phyloP scores from a whole-genome alignment of 2,888 invertebrate species.

The Troides aeacus region DNA sequence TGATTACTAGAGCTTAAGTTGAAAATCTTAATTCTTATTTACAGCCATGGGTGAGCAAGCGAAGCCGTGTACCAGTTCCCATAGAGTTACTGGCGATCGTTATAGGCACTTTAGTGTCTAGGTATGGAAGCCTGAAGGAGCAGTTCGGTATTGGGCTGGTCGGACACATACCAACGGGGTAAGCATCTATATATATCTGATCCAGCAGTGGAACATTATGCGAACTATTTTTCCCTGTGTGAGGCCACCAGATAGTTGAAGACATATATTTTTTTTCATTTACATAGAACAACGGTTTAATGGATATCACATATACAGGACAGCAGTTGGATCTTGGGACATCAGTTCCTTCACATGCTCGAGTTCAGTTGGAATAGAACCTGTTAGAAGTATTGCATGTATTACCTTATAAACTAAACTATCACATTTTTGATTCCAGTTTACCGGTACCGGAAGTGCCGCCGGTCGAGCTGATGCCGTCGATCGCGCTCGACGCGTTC shows the following conservation, averaged over 20 bases:
- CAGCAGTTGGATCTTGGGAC: no score
- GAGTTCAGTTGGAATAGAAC: no score
- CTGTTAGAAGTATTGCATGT: no score
- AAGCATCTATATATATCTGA: slow-evolving; percentile 44
- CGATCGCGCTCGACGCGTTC: slow-evolving; percentile 82
- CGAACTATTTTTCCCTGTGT: no score
- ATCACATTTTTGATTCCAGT: slow-evolving; percentile 57
- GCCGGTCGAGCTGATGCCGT: slow-evolving; percentile 79
- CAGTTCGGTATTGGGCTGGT: slow-evolving; percentile 83
- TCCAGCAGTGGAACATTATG: no score
- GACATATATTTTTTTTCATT: no score
- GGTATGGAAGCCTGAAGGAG: slow-evolving; percentile 78
- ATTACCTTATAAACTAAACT: no score
- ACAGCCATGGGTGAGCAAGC: slow-evolving; percentile 84
- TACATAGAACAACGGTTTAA: no score
- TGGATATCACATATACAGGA: no score
- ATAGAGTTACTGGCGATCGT: slow-evolving; percentile 90
- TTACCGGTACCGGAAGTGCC: slow-evolving; percentile 84
- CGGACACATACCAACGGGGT: slow-evolving; percentile 92
- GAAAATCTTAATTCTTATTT: slow-evolving; percentile 43
- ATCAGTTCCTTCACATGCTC: no score
- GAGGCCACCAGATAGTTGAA: no score
- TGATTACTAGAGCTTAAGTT: no score
- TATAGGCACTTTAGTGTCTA: slow-evolving; percentile 85
- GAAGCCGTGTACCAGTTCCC: slow-evolving; percentile 87